Evolutionary conservation across 1,140 invertebrate genomes (phyloP).

Genomic region (Mercenaria mercenaria): DNA sequence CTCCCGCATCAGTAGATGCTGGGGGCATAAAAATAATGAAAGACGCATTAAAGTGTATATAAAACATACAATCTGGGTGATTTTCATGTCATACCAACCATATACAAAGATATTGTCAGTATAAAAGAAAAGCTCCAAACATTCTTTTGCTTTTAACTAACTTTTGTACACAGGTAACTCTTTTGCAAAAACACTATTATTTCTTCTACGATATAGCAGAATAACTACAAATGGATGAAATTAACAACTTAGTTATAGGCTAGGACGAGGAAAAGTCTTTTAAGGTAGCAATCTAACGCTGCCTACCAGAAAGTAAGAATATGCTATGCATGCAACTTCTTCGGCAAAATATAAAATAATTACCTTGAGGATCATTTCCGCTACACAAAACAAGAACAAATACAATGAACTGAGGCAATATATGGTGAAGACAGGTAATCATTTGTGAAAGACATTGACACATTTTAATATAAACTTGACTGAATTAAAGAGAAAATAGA

Average conservation of each 20-base stretch:
- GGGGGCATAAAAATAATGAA: no score
- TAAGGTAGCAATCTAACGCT: not conserved
- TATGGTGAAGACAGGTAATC: not conserved
- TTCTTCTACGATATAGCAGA: conserved; percentile 40
- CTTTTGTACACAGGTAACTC: conserved; percentile 45
- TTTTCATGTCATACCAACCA: conserved; percentile 23
- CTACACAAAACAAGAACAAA: not conserved
- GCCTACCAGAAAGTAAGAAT: not conserved
- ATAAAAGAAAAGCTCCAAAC: not conserved
- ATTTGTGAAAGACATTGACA: not conserved
- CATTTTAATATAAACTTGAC: not conserved
- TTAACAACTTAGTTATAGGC: not conserved
- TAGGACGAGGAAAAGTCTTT: conserved; percentile 11
- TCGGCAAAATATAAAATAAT: conserved; percentile 21
- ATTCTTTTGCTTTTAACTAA: conserved; percentile 25
- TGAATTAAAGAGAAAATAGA: not conserved
- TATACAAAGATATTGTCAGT: conserved; percentile 44
- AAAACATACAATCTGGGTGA: conserved; percentile 48
- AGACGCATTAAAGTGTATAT: no score
- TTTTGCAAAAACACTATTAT: not conserved
- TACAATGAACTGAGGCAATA: not conserved
- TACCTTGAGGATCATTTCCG: conserved; percentile 35
- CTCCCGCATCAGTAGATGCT: no score
- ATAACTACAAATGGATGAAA: not conserved
- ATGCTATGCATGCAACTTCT: conserved; percentile 10